Evolutionary conservation across 2,888 invertebrate species (phyloP).

Genomic region (Tromatobia lineatoria): DNA sequence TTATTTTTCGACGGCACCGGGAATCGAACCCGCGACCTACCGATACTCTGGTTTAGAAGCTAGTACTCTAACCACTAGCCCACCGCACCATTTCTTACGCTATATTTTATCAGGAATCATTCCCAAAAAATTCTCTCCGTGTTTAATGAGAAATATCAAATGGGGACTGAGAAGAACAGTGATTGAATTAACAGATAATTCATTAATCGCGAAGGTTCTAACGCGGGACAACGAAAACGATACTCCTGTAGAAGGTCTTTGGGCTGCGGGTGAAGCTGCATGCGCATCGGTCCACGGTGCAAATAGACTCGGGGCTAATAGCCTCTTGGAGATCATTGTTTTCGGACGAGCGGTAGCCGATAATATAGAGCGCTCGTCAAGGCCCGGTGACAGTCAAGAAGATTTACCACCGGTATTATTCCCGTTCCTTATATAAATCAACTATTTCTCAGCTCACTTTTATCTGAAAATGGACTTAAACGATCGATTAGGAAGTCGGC

Average conservation of each 20-base stretch:
- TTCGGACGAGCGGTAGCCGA: slow-evolving; percentile 98
- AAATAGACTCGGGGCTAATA: slow-evolving; percentile 99
- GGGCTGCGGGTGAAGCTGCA: slow-evolving; percentile 97
- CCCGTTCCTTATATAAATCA: slow-evolving; percentile 1
- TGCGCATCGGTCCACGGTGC: slow-evolving; percentile 99
- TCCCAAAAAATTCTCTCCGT: too few species aligned
- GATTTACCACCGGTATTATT: slow-evolving; percentile 89
- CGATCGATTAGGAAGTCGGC: slow-evolving; percentile 71
- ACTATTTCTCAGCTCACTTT: background rate
- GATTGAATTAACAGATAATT: too few species aligned
- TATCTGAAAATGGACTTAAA: background rate
- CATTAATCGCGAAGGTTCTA: slow-evolving; percentile 86
- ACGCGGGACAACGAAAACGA: slow-evolving; percentile 88
- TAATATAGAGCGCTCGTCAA: slow-evolving; percentile 93
- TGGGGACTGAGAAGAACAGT: too few species aligned
- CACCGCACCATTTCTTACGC: too few species aligned
- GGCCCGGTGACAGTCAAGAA: slow-evolving; percentile 93
- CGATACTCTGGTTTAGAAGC: too few species aligned
- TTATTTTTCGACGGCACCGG: too few species aligned
- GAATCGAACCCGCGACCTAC: too few species aligned
- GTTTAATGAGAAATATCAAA: too few species aligned
- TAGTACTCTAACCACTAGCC: too few species aligned
- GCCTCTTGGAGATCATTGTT: slow-evolving; percentile 98
- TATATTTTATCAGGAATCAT: too few species aligned
- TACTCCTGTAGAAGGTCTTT: slow-evolving; percentile 93